Evolutionary conservation across 2,797 vertebrate genomes (phyloP).

Genomic region (Sebastes oblongus): DNA sequence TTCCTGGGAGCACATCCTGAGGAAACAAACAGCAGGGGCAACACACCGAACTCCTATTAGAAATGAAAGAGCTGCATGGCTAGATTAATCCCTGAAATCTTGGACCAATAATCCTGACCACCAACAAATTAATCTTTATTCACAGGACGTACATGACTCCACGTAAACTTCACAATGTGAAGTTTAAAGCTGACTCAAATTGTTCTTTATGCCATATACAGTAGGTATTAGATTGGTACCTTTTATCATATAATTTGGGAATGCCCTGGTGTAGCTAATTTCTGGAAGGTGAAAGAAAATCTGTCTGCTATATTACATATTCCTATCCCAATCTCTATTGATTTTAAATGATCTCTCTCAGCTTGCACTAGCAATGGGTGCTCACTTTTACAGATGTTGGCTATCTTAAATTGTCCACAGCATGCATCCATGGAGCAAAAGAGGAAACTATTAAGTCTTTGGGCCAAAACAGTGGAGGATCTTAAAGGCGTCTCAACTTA

Average conservation of each 20-base stretch:
- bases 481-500: no score
- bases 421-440: no score
- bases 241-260: background rate
- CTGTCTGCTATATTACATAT: no score
- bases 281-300: background rate
- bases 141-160: background rate
- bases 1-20: slow-evolving; percentile 90
- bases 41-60: background rate
- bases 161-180: background rate
- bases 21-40: background rate
- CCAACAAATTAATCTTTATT: background rate
- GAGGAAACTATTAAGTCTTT: no score
- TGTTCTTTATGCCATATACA: background rate
- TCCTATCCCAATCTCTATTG: no score
- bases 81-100: background rate
- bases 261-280: background rate
- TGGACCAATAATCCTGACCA: background rate
- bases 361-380: no score
- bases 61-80: background rate
- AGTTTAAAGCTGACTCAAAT: background rate
- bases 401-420: no score
- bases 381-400: no score
- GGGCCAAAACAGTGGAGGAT: no score
- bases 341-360: no score
- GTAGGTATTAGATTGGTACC: background rate